Evolutionary conservation across 2,888 invertebrate species (phyloP).

Genomic region (Euspilapteryx auroguttella): DNA sequence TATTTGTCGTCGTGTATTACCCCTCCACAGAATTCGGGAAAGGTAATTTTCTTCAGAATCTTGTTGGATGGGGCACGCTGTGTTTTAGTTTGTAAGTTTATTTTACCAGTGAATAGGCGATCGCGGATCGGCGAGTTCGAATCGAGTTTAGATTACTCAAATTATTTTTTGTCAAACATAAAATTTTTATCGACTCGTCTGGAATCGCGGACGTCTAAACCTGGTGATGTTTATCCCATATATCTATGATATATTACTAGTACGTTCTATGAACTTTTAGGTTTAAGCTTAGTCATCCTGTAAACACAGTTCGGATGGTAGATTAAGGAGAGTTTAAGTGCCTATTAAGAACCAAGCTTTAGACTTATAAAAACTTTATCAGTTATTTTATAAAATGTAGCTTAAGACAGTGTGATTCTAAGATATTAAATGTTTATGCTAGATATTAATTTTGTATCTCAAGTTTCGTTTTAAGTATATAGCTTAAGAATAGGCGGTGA

Average conservation of each 20-base stretch:
- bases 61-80: slow-evolving; percentile 40
- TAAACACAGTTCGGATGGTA: not conserved
- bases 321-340: too few relatives aligned
- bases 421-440: slow-evolving; percentile 7
- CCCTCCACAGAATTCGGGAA: slow-evolving; percentile 55
- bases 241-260: slow-evolving; percentile 97
- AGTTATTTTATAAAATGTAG: too few relatives aligned
- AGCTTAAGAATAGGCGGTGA: slow-evolving; percentile 9
- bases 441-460: not conserved
- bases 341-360: too few relatives aligned
- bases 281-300: slow-evolving; percentile 25
- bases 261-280: slow-evolving; percentile 93
- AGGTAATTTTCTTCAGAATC: slow-evolving; percentile 60
- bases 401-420: too few relatives aligned
- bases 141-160: too few relatives aligned
- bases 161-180: too few relatives aligned
- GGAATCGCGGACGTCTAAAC: too few relatives aligned
- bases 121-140: slow-evolving; percentile 12
- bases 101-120: slow-evolving; percentile 46
- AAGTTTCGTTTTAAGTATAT: not conserved
- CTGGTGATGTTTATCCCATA: slow-evolving; percentile 89
- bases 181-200: too few relatives aligned
- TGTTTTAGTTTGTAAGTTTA: slow-evolving; percentile 28
- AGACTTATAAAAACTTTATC: too few relatives aligned
- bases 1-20: slow-evolving; percentile 17